These are phyloP conservation scores for Abrostola triplasia DNA, from an alignment of 2,888 invertebrate species.

Conservation along the genomic window DNA sequence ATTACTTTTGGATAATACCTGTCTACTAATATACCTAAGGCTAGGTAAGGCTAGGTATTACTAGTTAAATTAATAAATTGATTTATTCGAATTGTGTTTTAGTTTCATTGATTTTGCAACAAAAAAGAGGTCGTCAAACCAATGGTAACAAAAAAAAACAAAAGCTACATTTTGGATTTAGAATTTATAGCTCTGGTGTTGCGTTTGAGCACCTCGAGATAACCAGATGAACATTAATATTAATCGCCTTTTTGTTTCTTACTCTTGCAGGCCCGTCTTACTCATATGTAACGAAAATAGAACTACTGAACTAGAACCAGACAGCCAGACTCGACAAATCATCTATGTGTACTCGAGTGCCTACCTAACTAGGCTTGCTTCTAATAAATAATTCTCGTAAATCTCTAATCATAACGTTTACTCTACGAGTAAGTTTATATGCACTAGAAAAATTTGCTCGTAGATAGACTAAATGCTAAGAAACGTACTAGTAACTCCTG, in stretches of 20 bases:
- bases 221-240: slow-evolving; percentile 22
- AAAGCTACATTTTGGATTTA: slow-evolving; percentile 4
- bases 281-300: slow-evolving; percentile 52
- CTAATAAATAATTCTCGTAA: slow-evolving; percentile 8
- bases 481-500: too few species aligned
- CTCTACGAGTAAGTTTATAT: background rate
- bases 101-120: too few species aligned
- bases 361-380: background rate
- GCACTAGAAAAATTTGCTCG: background rate
- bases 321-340: slow-evolving; percentile 55
- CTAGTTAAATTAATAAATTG: background rate
- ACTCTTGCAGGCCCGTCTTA: slow-evolving; percentile 39
- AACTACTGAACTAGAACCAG: slow-evolving; percentile 46
- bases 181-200: slow-evolving; percentile 5
- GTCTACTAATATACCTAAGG: too few species aligned
- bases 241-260: slow-evolving; percentile 21
- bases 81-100: too few species aligned
- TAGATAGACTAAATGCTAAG: too few species aligned
- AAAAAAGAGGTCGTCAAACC: too few species aligned
- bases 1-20: slow-evolving; percentile 8
- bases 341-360: slow-evolving; percentile 30
- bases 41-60: background rate
- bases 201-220: slow-evolving; percentile 13
- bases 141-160: too few species aligned
- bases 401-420: slow-evolving; percentile 3